Evolutionary conservation across 2,797 vertebrate species (phyloP).

Genomic region (Halcyon smyrnensis): DNA sequence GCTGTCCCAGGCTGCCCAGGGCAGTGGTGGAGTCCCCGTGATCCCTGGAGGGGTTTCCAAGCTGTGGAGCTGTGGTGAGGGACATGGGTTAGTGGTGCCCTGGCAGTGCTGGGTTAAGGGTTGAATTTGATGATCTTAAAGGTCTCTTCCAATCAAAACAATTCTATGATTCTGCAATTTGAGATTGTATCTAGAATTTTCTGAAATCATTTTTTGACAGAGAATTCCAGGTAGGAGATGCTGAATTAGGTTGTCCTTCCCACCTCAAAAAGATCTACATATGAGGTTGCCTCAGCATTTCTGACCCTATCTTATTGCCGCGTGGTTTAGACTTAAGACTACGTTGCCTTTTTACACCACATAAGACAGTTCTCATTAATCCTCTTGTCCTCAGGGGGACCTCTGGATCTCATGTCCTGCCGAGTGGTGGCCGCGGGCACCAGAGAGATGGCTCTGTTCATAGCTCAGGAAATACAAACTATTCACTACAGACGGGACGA

Average conservation of each 20-base stretch:
- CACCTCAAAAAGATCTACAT: neutral
- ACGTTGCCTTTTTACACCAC: neutral
- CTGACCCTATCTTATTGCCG: neutral
- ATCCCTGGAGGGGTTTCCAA: neutral
- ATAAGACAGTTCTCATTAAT: neutral
- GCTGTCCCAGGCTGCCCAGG: neutral
- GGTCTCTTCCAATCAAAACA: neutral
- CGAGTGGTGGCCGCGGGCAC: conserved; percentile 86
- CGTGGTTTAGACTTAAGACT: neutral
- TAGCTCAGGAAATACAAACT: conserved; percentile 86
- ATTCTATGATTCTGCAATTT: neutral
- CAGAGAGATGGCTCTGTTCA: conserved; percentile 81
- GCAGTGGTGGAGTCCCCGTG: neutral
- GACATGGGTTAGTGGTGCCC: neutral
- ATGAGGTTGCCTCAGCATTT: neutral
- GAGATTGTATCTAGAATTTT: neutral
- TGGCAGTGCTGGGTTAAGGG: neutral
- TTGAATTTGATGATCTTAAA: neutral
- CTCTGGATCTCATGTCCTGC: conserved; percentile 89
- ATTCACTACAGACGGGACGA: conserved; percentile 86
- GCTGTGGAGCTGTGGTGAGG: neutral
- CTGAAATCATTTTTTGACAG: neutral
- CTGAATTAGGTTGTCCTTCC: neutral
- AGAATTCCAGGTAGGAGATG: neutral
- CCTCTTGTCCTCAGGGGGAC: conserved; percentile 80